A percentile compares a stretch with the other conserved stretches of the same genome.
phyloP scores from a whole-genome alignment of 2,888 invertebrate genomes.

The Drosophila falleni region DNA sequence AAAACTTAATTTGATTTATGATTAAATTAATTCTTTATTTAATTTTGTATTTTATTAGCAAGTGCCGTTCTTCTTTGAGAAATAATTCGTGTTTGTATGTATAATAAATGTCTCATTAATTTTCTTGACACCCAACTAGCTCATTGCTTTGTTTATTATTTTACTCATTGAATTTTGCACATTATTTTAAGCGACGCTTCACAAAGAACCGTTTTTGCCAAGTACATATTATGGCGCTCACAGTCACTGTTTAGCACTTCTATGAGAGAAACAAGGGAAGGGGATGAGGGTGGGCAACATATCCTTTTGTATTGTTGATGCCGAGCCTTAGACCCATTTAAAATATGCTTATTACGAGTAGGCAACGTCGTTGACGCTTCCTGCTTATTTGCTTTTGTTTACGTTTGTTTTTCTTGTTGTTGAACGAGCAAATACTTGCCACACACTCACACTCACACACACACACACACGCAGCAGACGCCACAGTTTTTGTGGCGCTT shows the following conservation, averaged over 20 bases:
- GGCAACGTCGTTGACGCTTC: slow-evolving; percentile 47
- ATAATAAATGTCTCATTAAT: not conserved
- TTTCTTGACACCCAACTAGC: not conserved
- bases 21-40: too few relatives aligned
- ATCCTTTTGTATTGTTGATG: slow-evolving; percentile 64
- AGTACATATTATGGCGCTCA: slow-evolving; percentile 20
- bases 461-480: slow-evolving; percentile 19
- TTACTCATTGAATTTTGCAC: slow-evolving; percentile 7
- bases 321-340: slow-evolving; percentile 50
- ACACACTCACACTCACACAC: slow-evolving; percentile 13
- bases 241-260: slow-evolving; percentile 26
- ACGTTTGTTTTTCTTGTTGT: slow-evolving; percentile 60
- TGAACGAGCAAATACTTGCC: slow-evolving; percentile 60
- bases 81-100: not conserved
- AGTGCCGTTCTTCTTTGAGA: not conserved
- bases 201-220: slow-evolving; percentile 3
- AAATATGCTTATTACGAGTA: slow-evolving; percentile 70
- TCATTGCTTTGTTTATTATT: not conserved
- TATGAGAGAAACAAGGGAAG: slow-evolving; percentile 2
- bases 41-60: not conserved
- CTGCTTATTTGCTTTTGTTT: slow-evolving; percentile 74
- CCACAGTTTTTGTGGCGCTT: slow-evolving; percentile 62
- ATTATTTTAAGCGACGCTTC: slow-evolving; percentile 8
- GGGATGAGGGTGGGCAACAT: slow-evolving; percentile 10
- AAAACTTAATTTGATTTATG: too few relatives aligned